Conservation (phyloP, 2,888 invertebrate species). For the Leistus spinibarbis region DNA sequence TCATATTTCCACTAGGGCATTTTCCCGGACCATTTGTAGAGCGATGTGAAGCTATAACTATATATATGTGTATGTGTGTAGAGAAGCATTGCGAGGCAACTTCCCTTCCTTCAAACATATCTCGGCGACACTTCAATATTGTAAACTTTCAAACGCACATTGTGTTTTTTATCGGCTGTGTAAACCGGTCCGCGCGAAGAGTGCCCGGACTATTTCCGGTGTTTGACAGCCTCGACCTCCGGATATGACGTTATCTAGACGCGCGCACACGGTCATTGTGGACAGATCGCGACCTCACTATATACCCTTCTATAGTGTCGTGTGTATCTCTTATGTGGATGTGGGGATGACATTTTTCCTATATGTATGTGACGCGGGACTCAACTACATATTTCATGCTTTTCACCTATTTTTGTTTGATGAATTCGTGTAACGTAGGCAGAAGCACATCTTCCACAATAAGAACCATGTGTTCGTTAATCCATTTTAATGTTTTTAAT, state of each 20-base stretch:
- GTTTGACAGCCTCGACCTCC: constrained; percentile 57
- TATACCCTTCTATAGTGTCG: constrained; percentile 18
- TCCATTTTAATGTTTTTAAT: too few species aligned
- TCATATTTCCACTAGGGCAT: neutral
- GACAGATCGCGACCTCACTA: constrained; percentile 46
- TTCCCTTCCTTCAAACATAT: constrained; percentile 33
- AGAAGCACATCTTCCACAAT: too few species aligned
- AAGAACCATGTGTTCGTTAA: too few species aligned
- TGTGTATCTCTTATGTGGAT: neutral
- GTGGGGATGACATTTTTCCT: neutral
- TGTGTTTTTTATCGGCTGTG: constrained; percentile 54
- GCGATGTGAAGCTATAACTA: neutral
- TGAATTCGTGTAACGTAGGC: too few species aligned
- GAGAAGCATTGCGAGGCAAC: constrained; percentile 5
- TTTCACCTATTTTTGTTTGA: neutral
- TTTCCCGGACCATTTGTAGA: neutral
- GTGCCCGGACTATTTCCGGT: constrained; percentile 56
- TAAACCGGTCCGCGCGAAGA: constrained; percentile 48
- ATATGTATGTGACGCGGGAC: neutral
- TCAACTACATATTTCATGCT: neutral
- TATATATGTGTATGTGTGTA: neutral
- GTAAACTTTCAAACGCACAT: constrained; percentile 44
- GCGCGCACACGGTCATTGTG: constrained; percentile 46
- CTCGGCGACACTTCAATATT: constrained; percentile 39
- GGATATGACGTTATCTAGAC: constrained; percentile 57